Conservation (phyloP, 1,140 invertebrate genomes). For the Drosophila auraria region DNA sequence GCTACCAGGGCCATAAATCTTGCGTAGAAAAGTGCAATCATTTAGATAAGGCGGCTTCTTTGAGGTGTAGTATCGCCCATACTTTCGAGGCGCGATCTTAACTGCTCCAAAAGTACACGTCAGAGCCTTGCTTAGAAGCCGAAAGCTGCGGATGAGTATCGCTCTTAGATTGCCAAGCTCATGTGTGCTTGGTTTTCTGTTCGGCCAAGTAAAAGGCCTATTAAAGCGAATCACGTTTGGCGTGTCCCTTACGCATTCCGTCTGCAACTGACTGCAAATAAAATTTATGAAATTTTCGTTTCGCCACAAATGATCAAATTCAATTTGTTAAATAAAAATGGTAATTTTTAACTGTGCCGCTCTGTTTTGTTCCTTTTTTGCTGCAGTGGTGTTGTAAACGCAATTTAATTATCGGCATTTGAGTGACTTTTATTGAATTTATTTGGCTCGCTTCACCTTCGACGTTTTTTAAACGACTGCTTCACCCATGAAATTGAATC, state of each 20-base stretch:
- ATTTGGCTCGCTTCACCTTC: slow-evolving; percentile 45
- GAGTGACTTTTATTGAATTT: slow-evolving; percentile 74
- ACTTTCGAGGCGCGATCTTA: slow-evolving; percentile 37
- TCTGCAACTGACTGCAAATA: slow-evolving; percentile 20
- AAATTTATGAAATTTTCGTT: slow-evolving; percentile 61
- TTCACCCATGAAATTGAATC: slow-evolving; percentile 19
- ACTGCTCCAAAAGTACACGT: slow-evolving; percentile 40
- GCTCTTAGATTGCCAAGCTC: slow-evolving; percentile 1
- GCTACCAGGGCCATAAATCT: slow-evolving; percentile 62
- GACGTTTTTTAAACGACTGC: not conserved
- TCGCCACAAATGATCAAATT: slow-evolving; percentile 58
- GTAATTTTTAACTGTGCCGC: slow-evolving; percentile 48
- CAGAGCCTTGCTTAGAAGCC: slow-evolving; percentile 34
- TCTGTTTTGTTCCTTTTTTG: slow-evolving; percentile 7
- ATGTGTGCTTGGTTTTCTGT: not conserved
- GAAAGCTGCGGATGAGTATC: not conserved
- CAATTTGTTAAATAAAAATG: slow-evolving; percentile 76
- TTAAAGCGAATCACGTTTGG: slow-evolving; percentile 32
- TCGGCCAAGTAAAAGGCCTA: slow-evolving; percentile 22
- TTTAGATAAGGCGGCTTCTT: slow-evolving; percentile 52
- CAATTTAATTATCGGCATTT: slow-evolving; percentile 74
- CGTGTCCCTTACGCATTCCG: slow-evolving; percentile 9
- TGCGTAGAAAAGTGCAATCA: slow-evolving; percentile 69
- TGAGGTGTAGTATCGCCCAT: slow-evolving; percentile 16
- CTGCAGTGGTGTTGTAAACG: slow-evolving; percentile 37